These are phyloP conservation scores for Romanogobio albipinnatus DNA, from an alignment of 2,113 vertebrate genomes.

Conservation along the genomic window DNA sequence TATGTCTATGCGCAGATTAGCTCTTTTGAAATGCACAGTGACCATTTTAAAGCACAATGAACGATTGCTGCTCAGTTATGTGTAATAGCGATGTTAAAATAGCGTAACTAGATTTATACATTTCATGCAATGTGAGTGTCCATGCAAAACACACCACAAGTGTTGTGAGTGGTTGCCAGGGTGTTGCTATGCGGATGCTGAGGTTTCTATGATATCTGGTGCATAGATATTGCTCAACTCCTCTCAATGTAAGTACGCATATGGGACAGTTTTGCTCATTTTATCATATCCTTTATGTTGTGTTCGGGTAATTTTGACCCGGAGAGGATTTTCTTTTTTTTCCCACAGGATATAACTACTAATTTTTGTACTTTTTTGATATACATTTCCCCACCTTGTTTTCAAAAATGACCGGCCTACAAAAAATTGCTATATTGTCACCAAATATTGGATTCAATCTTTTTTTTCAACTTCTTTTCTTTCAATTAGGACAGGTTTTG, in stretches of 20 bases:
- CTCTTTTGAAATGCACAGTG: background rate
- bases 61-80: background rate
- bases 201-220: background rate
- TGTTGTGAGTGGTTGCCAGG: background rate
- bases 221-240: background rate
- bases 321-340: no score
- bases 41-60: background rate
- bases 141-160: background rate
- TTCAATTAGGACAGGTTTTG: no score
- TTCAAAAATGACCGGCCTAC: no score
- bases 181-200: background rate
- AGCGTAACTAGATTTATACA: background rate
- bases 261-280: background rate
- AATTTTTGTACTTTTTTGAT: no score
- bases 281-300: background rate
- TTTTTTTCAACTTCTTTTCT: no score
- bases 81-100: slow-evolving; percentile 5
- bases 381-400: no score
- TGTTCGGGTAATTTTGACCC: no score
- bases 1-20: background rate
- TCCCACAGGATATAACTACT: no score
- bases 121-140: background rate
- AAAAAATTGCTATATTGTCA: no score
- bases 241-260: background rate
- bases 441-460: no score